phyloP scores from a whole-genome alignment of 1,140 invertebrate species.

The Brachionus calyciflorus region DNA sequence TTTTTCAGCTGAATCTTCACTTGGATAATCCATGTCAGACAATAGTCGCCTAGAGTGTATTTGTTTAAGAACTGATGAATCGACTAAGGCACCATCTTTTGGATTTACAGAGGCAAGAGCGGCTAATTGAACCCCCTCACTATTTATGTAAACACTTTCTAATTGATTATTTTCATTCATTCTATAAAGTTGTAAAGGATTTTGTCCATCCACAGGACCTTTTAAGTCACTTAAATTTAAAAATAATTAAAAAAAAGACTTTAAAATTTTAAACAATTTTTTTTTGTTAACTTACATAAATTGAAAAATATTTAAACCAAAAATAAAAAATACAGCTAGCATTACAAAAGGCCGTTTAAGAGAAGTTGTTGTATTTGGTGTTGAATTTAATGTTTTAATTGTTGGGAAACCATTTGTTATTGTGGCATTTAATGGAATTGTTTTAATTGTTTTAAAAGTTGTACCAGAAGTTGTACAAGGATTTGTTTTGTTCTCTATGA shows the following conservation, averaged over 20 bases:
- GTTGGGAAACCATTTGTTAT: neutral
- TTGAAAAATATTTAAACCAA: conserved; percentile 32
- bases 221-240: neutral
- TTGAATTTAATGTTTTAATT: conserved; percentile 9
- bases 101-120: neutral
- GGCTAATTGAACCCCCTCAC: neutral
- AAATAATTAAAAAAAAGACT: neutral
- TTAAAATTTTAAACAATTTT: too few relatives aligned
- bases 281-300: conserved; percentile 14
- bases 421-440: neutral
- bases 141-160: neutral
- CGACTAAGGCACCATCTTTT: conserved; percentile 41
- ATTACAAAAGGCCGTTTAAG: conserved; percentile 31
- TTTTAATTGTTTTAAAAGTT: conserved; percentile 28
- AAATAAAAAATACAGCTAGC: conserved; percentile 9
- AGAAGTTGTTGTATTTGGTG: neutral
- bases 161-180: conserved; percentile 23
- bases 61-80: neutral
- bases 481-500: neutral
- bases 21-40: neutral
- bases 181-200: neutral
- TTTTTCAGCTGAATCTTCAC: neutral
- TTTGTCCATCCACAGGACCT: neutral
- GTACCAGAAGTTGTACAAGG: neutral
- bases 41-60: neutral